Evolutionary conservation across 23 tunicate genomes (phyloP), one percentile per base, ranked within the genome.

Genomic region (Corella eumyota): DNA sequence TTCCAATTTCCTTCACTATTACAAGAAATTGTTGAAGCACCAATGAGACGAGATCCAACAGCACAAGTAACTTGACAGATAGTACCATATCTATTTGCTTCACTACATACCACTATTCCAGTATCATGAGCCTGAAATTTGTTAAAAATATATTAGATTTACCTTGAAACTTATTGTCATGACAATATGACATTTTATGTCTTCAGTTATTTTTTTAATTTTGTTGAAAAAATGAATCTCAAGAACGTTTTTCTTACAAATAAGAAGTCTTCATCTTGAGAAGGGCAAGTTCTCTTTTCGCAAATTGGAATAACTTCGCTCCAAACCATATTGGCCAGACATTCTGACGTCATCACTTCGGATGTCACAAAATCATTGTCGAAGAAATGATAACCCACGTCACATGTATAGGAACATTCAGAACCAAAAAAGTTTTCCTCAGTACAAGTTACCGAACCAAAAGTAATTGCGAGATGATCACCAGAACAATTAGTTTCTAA

Each of bases 241-340:
- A n/a, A n/a, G n/a, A n/a, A 27, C 57, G 4, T 27, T 17, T 6
- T 33, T 32, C 78, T 61, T 33, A 72, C 78, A 35, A 47, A 49
- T 3, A 50, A 11, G 49, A 72, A 72, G 22, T 61, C 64, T 72
- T 72, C 78, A 44, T 61, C 61, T 4, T 58, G 56, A 6, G 70
- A 61, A 7, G 84, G 57, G 51, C 95, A 85, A 6, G 84, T 76
- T 22, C 44, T 70, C 63, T 64, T 72, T 44, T 85, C 95, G 56
- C 95, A 85, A 22, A 76, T 76, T 11, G 95, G 84, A 22, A 70
- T 49, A 11, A 46, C 74, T 15, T 35, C 25, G 23, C 50, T 38
- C 95, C 95, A 85, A 9, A 45, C 20, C 21, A 47, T 59, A 48
- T 74, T 60, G 30, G 62, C 45, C 2, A 52, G 45, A 36, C 95